A percentile compares a stretch with the other conserved stretches of the same genome.
phyloP scores from a whole-genome alignment of 2,113 vertebrate species.

The Aleadryas rufinucha region DNA sequence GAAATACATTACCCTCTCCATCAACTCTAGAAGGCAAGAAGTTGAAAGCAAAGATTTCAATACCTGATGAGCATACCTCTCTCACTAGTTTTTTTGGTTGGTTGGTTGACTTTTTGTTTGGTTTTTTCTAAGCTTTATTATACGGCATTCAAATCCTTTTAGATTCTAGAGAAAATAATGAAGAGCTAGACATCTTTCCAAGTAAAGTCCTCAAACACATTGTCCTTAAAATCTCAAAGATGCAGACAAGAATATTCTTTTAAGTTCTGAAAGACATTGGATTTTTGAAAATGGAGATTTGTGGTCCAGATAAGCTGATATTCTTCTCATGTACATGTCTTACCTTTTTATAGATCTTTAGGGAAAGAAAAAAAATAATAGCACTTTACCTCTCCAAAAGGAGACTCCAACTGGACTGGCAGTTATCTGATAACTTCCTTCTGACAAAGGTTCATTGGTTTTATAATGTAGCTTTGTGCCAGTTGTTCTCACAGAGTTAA shows the following conservation, averaged over 20 bases:
- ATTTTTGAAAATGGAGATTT: not conserved
- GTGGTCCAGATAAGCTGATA: not conserved
- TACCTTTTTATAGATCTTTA: not conserved
- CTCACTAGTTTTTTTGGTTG: not conserved
- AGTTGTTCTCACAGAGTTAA: not conserved
- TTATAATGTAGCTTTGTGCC: not conserved
- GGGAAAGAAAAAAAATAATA: not conserved
- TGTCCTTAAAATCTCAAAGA: not conserved
- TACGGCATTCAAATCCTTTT: not conserved
- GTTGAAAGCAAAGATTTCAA: not conserved
- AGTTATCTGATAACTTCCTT: not conserved
- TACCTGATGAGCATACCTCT: not conserved
- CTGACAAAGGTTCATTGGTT: not conserved
- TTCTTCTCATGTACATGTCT: not conserved
- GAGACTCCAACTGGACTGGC: not conserved
- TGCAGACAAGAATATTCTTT: not conserved
- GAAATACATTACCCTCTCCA: not conserved
- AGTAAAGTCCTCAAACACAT: not conserved
- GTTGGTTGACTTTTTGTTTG: too few relatives aligned
- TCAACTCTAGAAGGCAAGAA: not conserved
- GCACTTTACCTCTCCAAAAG: not conserved
- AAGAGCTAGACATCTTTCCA: not conserved
- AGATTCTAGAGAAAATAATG: not conserved
- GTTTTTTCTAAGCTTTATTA: not conserved
- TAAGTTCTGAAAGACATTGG: not conserved